phyloP scores from a whole-genome alignment of 92 coral and sea anemone genomes.

The Heteractis magnifica region DNA sequence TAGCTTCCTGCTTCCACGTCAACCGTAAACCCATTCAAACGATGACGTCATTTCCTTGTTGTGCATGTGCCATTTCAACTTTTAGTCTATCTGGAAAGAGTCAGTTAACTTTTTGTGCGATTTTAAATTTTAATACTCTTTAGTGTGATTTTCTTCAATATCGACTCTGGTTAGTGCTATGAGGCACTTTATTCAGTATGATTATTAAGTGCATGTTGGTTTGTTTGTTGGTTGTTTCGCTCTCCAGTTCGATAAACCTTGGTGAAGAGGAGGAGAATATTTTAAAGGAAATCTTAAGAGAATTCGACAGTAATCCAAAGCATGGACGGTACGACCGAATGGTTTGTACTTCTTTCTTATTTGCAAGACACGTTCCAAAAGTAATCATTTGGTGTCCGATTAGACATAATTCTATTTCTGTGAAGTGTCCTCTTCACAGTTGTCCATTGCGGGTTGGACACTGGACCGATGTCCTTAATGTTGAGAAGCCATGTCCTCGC shows the following conservation, averaged over 20 bases:
- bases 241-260: constrained; percentile 29
- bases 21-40: too few species aligned
- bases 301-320: constrained; percentile 55
- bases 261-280: constrained; percentile 61
- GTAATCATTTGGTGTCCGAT: constrained; percentile 79
- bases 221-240: too few species aligned
- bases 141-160: too few species aligned
- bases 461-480: constrained; percentile 62
- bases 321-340: constrained; percentile 60
- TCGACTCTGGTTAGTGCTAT: too few species aligned
- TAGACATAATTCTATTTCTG: constrained; percentile 45
- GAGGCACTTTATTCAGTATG: too few species aligned
- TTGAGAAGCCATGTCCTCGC: constrained; percentile 47
- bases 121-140: too few species aligned
- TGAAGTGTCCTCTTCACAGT: constrained; percentile 60
- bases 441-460: constrained; percentile 58
- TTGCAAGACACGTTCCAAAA: constrained; percentile 54
- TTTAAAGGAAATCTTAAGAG: constrained; percentile 38
- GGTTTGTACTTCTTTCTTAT: constrained; percentile 41
- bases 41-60: too few species aligned
- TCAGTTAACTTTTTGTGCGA: too few species aligned
- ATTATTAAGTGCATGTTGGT: too few species aligned
- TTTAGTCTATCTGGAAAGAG: too few species aligned
- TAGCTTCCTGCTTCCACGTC: too few species aligned
- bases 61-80: too few species aligned